Conservation (phyloP, 2,797 vertebrate species). For the Tiaroga cobitis region DNA sequence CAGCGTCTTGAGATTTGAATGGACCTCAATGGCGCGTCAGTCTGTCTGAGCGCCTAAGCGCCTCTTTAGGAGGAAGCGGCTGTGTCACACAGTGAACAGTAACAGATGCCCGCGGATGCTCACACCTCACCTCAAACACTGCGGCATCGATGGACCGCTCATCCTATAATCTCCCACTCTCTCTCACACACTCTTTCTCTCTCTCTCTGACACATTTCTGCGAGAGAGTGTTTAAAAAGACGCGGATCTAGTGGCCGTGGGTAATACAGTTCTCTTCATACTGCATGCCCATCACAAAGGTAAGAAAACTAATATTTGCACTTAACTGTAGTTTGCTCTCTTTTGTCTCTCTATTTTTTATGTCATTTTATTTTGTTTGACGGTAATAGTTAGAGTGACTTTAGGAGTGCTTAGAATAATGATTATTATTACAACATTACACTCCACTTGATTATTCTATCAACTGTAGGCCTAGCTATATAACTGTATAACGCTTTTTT, state of each 20-base stretch:
- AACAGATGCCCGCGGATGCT: neutral
- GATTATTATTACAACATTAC: neutral
- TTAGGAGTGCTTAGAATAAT: neutral
- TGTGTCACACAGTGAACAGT: neutral
- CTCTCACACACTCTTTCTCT: neutral
- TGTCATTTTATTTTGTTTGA: neutral
- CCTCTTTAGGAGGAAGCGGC: neutral
- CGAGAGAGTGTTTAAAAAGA: conserved; percentile 18
- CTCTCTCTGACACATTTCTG: conserved; percentile 31
- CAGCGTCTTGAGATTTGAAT: neutral
- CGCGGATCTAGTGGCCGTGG: conserved; percentile 5
- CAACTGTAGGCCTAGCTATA: no score
- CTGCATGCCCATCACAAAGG: conserved; percentile 36
- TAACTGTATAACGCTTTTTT: neutral
- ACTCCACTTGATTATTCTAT: neutral
- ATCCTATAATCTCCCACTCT: conserved; percentile 10
- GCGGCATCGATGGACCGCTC: conserved; percentile 30
- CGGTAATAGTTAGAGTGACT: neutral
- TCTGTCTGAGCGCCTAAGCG: conserved; percentile 15
- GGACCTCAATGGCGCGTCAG: neutral
- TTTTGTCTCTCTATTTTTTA: neutral
- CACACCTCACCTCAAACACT: conserved; percentile 37
- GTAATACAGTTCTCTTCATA: neutral
- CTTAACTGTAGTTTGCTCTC: conserved; percentile 5
- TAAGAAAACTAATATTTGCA: neutral